Evolutionary conservation across 2,113 vertebrate genomes (phyloP), one percentile per base, ranked within the genome.

Genomic region (Sclerurus mexicanus): DNA sequence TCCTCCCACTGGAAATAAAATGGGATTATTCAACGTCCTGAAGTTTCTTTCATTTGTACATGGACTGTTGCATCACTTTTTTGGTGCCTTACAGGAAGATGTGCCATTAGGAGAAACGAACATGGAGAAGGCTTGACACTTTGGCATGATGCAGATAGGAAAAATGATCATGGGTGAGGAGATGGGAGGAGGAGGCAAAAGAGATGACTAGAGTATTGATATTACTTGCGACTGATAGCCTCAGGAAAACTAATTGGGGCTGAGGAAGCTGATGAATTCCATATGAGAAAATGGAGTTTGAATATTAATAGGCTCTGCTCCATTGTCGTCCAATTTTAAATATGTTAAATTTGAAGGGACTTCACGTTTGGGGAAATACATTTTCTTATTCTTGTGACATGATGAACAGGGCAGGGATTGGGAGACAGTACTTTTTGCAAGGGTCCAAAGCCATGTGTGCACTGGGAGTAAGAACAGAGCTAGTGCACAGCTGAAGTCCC

Each of bases 291-390:
- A 92, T 64, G 37, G 49, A 80, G 30, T 56, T 85, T 66, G 78
- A 89, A 91, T 92, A 95, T 96, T 94, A 96, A 97, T 74, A 75
- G 14, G 5, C 15, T 90, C 35, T 78, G 27, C 17, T 56, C 66
- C 19, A 37, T 91, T 94, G 83, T 93, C 76, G 78, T 89, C 27
- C 71, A 75, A 30, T 88, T 96, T 91, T 85, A 94, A 93, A 85
- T 79, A 58, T 50, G 63, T 76, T 86, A 73, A 63, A 84, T 87
- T 64, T 83, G 76, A 87, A 91, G 58, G 67, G 92, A 55, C 85
- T 90, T 94, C 91, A 95, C 81, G 75, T 97, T 95, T 94, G 83
- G 80, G 69, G 91, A 96, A 92, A 87, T 31, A 75, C 7, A 22
- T 92, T 91, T 75, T 81, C 49, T 79, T 72, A 60, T 76, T 84